These are phyloP conservation scores for Sarcophaga caerulescens DNA, from an alignment of 2,888 invertebrate genomes.

Conservation along the genomic window DNA sequence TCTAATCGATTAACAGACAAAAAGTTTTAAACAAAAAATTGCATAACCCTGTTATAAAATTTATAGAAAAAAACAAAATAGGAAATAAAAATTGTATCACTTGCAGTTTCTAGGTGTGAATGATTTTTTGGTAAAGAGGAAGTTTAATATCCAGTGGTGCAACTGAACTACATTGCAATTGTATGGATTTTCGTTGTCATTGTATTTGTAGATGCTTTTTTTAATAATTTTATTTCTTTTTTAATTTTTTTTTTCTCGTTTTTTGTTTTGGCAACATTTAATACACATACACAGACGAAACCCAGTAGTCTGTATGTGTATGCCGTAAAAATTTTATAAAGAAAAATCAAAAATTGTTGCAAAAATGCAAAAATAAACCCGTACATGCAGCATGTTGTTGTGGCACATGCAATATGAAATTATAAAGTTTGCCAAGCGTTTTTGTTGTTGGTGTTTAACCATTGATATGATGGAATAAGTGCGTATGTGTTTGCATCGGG, in stretches of 20 bases:
- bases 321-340: slow-evolving; percentile 36
- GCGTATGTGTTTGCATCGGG: not conserved
- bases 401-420: slow-evolving; percentile 56
- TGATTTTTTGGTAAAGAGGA: slow-evolving; percentile 11
- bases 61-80: slow-evolving; percentile 20
- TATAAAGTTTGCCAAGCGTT: slow-evolving; percentile 11
- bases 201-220: slow-evolving; percentile 21
- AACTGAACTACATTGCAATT: slow-evolving; percentile 53
- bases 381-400: slow-evolving; percentile 63
- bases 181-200: slow-evolving; percentile 46
- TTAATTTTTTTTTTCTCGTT: slow-evolving; percentile 11
- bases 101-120: slow-evolving; percentile 38
- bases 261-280: slow-evolving; percentile 45
- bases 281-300: not conserved
- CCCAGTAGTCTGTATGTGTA: not conserved
- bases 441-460: not conserved
- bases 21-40: too few relatives aligned
- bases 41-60: not conserved
- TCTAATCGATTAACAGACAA: too few relatives aligned
- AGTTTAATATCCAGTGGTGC: slow-evolving; percentile 1
- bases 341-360: slow-evolving; percentile 63
- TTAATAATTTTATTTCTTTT: not conserved
- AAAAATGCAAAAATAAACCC: slow-evolving; percentile 67
- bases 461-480: not conserved
- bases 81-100: slow-evolving; percentile 32